Percentiles rank a stretch among this genome's conserved stretches.
Conservation (phyloP, 1,140 invertebrate species). For the Ceratoteleas bidentatus region DNA sequence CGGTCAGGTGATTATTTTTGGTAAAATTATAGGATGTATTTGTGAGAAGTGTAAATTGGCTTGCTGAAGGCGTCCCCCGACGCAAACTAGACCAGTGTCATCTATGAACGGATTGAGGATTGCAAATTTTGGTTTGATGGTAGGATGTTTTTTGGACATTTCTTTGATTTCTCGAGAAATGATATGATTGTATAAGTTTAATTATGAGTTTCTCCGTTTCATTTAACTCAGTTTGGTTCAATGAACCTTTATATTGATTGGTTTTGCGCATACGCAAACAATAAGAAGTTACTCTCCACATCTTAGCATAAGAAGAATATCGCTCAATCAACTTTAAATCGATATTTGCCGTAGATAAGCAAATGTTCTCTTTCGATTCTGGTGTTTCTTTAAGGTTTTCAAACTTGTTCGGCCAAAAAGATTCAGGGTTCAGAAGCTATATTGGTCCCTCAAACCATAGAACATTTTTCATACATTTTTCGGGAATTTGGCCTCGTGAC, state of each 20-base stretch:
- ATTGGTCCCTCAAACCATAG: constrained; percentile 15
- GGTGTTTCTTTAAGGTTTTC: no score
- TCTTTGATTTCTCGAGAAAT: no score
- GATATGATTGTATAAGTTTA: no score
- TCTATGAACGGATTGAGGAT: no score
- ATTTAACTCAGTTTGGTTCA: no score
- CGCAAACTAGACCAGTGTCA: background rate
- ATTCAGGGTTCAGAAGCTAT: background rate
- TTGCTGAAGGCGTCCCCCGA: constrained; percentile 6
- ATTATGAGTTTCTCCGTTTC: no score
- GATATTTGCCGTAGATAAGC: background rate
- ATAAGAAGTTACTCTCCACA: background rate
- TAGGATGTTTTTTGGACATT: no score
- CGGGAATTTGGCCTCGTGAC: constrained; percentile 1
- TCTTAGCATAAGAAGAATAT: background rate
- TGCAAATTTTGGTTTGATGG: no score
- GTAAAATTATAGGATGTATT: constrained; percentile 8
- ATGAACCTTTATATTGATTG: background rate
- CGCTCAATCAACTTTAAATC: background rate
- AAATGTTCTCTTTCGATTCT: background rate
- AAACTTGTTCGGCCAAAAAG: background rate
- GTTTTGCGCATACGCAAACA: constrained; percentile 7
- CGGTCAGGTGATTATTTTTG: constrained; percentile 6
- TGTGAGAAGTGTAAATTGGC: background rate
- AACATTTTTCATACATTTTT: background rate